These are phyloP conservation scores for Agriotes lineatus DNA, from an alignment of 2,888 invertebrate species.

Conservation along the genomic window DNA sequence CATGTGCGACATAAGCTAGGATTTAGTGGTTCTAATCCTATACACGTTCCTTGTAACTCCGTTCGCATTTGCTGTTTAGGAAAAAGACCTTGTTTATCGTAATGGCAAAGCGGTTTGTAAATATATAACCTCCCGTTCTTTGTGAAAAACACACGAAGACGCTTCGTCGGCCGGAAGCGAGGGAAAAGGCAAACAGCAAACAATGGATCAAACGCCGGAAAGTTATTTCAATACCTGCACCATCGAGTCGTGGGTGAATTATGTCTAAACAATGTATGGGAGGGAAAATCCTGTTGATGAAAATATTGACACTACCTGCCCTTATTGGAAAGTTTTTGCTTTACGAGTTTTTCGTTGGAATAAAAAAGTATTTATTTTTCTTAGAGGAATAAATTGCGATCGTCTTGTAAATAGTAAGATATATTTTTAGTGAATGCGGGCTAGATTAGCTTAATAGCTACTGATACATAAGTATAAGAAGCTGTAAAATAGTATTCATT, in stretches of 20 bases:
- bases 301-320: not conserved
- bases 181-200: not conserved
- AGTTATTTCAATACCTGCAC: not conserved
- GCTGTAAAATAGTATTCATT: too few relatives aligned
- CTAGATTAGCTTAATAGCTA: too few relatives aligned
- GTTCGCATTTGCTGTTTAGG: conserved; percentile 15
- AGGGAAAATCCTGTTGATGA: not conserved
- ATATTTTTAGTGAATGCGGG: too few relatives aligned
- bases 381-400: too few relatives aligned
- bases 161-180: not conserved
- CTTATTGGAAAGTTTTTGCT: too few relatives aligned
- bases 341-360: too few relatives aligned
- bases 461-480: too few relatives aligned
- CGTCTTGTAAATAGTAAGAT: too few relatives aligned
- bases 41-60: conserved; percentile 34
- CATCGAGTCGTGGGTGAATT: not conserved
- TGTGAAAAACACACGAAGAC: not conserved
- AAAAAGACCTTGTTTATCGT: conserved; percentile 25
- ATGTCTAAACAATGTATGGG: not conserved
- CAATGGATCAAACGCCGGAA: not conserved
- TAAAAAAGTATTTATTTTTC: too few relatives aligned
- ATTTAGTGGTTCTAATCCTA: conserved; percentile 48
- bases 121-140: not conserved
- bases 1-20: conserved; percentile 50
- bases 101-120: conserved; percentile 10